phyloP scores from a whole-genome alignment of 2,113 vertebrate genomes.

The Paradisaea rubra region DNA sequence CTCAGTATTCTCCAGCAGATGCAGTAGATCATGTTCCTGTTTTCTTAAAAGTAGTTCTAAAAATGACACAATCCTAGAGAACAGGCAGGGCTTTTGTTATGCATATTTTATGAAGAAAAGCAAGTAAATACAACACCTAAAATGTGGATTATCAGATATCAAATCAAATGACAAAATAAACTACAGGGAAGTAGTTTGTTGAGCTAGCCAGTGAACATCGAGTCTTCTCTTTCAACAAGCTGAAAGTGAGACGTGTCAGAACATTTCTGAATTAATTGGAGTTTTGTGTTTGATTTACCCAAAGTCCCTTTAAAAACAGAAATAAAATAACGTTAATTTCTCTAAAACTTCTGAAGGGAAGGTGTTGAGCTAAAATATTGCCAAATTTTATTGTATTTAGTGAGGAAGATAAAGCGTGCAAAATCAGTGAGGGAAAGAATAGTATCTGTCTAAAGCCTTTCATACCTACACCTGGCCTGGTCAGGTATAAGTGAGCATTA shows the following conservation, averaged over 20 bases:
- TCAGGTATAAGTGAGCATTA: not conserved
- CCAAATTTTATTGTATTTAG: not conserved
- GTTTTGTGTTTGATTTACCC: not conserved
- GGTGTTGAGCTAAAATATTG: not conserved
- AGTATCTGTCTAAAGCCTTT: not conserved
- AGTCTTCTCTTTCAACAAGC: not conserved
- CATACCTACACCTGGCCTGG: not conserved
- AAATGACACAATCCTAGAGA: not conserved
- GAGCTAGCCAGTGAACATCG: not conserved
- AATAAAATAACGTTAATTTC: rapidly evolving
- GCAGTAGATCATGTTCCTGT: not conserved
- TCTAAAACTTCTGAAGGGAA: not conserved
- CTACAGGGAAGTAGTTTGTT: not conserved
- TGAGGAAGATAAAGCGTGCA: not conserved
- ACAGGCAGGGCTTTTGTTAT: not conserved
- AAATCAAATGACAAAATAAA: not conserved
- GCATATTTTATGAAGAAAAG: not conserved
- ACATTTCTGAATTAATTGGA: not conserved
- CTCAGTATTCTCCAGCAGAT: not conserved
- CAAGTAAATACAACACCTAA: not conserved
- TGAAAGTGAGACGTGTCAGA: not conserved
- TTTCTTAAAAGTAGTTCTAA: constrained; percentile 12
- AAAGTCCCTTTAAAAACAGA: not conserved
- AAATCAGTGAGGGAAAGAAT: not conserved
- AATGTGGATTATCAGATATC: not conserved